Evolutionary conservation across 2,113 vertebrate species (phyloP), one percentile per base, ranked within the genome.

Genomic region (Pelecanus crispus): DNA sequence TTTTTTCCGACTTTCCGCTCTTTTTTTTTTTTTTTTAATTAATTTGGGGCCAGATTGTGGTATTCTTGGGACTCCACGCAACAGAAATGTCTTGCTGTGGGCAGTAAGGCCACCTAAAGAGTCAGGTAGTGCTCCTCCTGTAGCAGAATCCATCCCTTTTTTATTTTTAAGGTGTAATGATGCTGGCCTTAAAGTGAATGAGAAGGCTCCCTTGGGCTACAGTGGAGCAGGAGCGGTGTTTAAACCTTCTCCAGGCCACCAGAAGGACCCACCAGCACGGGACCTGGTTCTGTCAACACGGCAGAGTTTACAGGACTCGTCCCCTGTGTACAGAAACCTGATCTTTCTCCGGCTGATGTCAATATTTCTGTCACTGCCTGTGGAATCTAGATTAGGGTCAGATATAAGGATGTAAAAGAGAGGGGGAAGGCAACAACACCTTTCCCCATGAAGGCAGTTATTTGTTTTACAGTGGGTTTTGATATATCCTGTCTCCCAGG

Each of bases 341-440:
- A 96, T 95, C 88, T 88, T 82, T 90, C 59, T 53, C 85, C 12
- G 75, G 58, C 79, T 94, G 92, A 92, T 96, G 94, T 96, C 93
- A 91, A 91, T 95, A 97, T 95, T 97, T 96, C 95, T 97, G 97
- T 95, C 93, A 83, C 82, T 92, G 81, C 19, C 92, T 94, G 84
- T 56, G 91, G 90, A 89, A 95, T 91, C 93, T 89, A 95, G 95
- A 96, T 90, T 42, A 91, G 89, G 94, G 94, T 94, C 92, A 95
- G 92, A 92, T 94, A 95, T 53, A 92, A 62, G 89, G 88, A 72
- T 80, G 74, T 90, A 77, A 93, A 93, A 82, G 65, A 82, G 58
- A 53, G 34, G 18, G 31, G 50, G 73, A 0, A 74, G 80, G 86
- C 58, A 88, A 70, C 42, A 62, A 53, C 82, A 86, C 31, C 4